phyloP scores from a whole-genome alignment of 2,113 vertebrate species.

The Sprattus sprattus region DNA sequence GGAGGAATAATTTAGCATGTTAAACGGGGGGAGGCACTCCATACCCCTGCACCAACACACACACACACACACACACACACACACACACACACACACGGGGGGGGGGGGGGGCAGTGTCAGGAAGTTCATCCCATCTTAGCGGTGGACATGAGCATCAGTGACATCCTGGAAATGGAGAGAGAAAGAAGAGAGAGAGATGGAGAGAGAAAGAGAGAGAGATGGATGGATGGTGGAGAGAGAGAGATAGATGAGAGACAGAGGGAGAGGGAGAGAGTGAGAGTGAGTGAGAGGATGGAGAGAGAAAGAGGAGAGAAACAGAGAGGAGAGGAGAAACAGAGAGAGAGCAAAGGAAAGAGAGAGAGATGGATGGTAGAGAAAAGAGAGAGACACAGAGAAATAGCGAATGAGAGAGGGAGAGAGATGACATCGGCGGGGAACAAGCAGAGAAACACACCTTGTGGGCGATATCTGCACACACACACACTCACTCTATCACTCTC shows the following conservation, averaged over 20 bases:
- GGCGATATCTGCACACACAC: neutral
- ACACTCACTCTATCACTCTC: too few species aligned
- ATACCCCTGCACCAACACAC: neutral
- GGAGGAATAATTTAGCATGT: conserved; percentile 55
- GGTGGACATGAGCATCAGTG: neutral
- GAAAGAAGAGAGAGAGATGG: neutral
- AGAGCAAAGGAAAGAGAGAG: neutral
- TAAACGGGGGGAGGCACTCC: conserved; percentile 37
- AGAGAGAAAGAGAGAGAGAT: neutral
- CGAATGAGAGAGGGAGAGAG: neutral
- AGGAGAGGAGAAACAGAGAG: neutral
- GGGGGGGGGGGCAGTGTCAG: conserved; percentile 6
- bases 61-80: neutral
- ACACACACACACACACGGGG: neutral
- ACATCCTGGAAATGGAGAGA: neutral
- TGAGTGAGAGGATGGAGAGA: too few species aligned
- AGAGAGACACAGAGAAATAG: neutral
- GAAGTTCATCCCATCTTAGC: neutral
- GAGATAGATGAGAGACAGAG: neutral
- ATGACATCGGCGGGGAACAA: neutral
- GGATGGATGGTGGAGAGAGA: neutral
- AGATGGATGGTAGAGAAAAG: neutral
- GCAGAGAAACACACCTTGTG: neutral
- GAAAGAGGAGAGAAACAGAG: neutral
- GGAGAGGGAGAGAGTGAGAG: neutral